Evolutionary conservation across 2,113 vertebrate genomes (phyloP).

Genomic region (Lophochroa leadbeateri): DNA sequence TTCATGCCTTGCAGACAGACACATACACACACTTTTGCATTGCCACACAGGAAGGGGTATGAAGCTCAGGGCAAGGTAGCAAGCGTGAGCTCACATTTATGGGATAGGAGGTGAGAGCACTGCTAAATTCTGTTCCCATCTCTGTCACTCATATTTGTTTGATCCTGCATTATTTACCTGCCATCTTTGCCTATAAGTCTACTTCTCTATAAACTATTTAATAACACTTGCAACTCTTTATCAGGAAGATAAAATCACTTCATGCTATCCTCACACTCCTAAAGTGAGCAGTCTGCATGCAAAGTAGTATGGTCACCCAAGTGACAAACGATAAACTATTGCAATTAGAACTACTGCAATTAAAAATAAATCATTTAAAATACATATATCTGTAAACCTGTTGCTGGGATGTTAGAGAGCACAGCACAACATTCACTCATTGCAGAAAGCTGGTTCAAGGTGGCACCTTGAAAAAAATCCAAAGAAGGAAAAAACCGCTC

Average conservation of each 20-base stretch:
- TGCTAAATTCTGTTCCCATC: background rate
- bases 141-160: background rate
- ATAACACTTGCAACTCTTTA: background rate
- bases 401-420: background rate
- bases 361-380: background rate
- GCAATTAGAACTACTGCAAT: background rate
- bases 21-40: background rate
- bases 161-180: background rate
- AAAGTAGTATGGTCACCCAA: background rate
- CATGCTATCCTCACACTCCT: background rate
- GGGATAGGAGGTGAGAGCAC: background rate
- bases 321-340: background rate
- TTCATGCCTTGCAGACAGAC: background rate
- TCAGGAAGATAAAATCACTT: background rate
- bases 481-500: background rate
- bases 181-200: background rate
- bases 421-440: background rate
- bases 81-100: fast-evolving
- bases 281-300: background rate
- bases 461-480: background rate
- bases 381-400: background rate
- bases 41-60: background rate
- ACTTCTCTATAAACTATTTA: background rate
- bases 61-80: background rate
- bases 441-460: background rate